These are phyloP conservation scores for Acomys russatus DNA, from an alignment of 2,797 vertebrate genomes.

Conservation along the genomic window DNA sequence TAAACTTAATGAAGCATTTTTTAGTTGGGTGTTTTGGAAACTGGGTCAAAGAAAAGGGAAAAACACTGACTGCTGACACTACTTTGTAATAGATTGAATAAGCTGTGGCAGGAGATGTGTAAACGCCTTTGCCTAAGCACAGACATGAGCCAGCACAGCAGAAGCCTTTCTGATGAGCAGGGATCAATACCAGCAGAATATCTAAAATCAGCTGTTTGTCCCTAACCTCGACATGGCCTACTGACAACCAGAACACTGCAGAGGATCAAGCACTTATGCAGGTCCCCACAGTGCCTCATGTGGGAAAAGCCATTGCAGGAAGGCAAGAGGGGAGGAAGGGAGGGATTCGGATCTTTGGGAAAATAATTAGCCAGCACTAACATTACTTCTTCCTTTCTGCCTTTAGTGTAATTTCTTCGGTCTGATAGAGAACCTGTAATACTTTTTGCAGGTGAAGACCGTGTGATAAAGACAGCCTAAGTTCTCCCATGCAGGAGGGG, in stretches of 20 bases:
- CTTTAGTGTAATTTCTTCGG: neutral
- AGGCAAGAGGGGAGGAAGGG: neutral
- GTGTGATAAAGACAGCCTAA: neutral
- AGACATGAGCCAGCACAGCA: neutral
- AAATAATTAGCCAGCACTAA: neutral
- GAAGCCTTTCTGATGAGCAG: slow-evolving; percentile 47
- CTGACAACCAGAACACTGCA: neutral
- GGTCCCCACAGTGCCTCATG: neutral
- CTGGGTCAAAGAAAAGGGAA: slow-evolving; percentile 66
- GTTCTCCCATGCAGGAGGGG: neutral
- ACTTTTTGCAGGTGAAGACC: neutral
- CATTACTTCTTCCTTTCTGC: neutral
- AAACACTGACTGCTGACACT: slow-evolving; percentile 31
- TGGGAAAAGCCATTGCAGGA: accelerated
- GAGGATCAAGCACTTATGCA: neutral
- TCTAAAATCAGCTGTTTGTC: slow-evolving; percentile 43
- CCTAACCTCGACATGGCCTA: neutral
- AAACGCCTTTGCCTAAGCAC: slow-evolving; percentile 59
- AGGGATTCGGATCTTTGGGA: neutral
- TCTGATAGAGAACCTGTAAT: slow-evolving; percentile 26
- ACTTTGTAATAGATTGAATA: slow-evolving; percentile 52
- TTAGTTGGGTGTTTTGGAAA: slow-evolving; percentile 71
- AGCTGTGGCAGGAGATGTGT: neutral
- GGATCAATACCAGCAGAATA: slow-evolving; percentile 23
- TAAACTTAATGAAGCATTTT: slow-evolving; percentile 73